Percentiles rank a stretch among this genome's conserved stretches.
These are phyloP conservation scores for Marmota monax DNA, from an alignment of 2,113 vertebrate genomes.

Conservation along the genomic window DNA sequence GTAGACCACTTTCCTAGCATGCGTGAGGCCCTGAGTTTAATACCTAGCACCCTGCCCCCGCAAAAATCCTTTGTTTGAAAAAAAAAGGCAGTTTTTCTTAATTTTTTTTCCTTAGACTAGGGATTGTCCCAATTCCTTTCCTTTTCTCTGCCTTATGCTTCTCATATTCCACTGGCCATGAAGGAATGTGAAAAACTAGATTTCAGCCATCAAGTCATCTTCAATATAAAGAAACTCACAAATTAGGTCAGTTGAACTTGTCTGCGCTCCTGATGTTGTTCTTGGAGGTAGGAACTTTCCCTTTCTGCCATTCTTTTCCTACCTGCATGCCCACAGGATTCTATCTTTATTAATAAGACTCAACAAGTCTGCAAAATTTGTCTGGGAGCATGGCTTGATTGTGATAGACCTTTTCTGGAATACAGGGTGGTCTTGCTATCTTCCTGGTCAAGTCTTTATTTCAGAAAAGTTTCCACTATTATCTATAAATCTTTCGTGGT, in stretches of 20 bases:
- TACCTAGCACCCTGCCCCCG: too few species aligned
- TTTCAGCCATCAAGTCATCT: slow-evolving; percentile 48
- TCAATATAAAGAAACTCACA: slow-evolving; percentile 65
- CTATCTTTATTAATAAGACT: neutral
- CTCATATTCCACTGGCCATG: neutral
- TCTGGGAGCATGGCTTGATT: neutral
- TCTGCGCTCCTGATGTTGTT: neutral
- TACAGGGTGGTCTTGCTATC: neutral
- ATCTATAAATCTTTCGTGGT: neutral
- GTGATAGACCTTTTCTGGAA: neutral
- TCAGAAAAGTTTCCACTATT: neutral
- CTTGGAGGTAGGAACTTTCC: neutral
- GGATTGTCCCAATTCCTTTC: slow-evolving; percentile 66
- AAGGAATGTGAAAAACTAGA: slow-evolving; percentile 66
- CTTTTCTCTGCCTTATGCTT: slow-evolving; percentile 33
- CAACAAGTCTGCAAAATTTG: neutral
- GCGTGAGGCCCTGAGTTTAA: too few species aligned
- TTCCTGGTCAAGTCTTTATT: neutral
- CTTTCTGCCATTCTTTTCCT: neutral
- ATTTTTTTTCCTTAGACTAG: slow-evolving; percentile 58
- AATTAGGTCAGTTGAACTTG: slow-evolving; percentile 59
- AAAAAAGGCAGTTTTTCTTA: slow-evolving; percentile 62
- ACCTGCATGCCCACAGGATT: neutral
- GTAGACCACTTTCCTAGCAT: too few species aligned
- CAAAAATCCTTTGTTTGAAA: slow-evolving; percentile 55